Evolutionary conservation across 2,113 vertebrate species (phyloP).

Genomic region (Mustela lutreola): DNA sequence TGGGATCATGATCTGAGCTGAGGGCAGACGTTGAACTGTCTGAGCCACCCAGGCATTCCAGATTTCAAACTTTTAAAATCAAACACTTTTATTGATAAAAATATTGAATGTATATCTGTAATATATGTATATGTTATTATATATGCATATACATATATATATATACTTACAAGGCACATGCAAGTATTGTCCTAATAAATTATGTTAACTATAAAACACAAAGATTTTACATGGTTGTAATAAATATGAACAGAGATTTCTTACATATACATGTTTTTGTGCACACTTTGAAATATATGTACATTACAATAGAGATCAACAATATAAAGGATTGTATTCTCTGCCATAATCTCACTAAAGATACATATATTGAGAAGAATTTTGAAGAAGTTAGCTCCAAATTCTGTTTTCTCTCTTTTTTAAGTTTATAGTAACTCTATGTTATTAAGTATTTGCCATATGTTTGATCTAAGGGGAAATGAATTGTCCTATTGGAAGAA

Average conservation of each 20-base stretch:
- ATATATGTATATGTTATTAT: background rate
- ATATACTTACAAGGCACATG: background rate
- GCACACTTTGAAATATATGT: background rate
- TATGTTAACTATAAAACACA: background rate
- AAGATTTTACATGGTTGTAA: background rate
- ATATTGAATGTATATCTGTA: background rate
- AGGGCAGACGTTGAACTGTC: no score
- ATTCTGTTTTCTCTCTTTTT: constrained; percentile 38
- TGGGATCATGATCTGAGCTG: no score
- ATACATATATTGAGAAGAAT: background rate
- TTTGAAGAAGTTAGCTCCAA: constrained; percentile 13
- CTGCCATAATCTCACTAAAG: background rate
- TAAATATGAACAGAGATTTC: background rate
- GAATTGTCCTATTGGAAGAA: background rate
- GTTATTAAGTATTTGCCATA: constrained; percentile 17
- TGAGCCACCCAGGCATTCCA: no score
- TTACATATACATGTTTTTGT: background rate
- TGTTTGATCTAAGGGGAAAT: constrained; percentile 29
- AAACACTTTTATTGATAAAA: constrained; percentile 2
- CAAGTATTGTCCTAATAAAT: background rate
- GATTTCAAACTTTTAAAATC: constrained; percentile 22
- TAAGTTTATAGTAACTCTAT: background rate
- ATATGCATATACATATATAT: no score
- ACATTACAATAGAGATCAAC: background rate
- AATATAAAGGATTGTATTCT: background rate